Base-by-base conservation (phyloP, 2,113 vertebrate genomes). In the Theropithecus gelada region DNA sequence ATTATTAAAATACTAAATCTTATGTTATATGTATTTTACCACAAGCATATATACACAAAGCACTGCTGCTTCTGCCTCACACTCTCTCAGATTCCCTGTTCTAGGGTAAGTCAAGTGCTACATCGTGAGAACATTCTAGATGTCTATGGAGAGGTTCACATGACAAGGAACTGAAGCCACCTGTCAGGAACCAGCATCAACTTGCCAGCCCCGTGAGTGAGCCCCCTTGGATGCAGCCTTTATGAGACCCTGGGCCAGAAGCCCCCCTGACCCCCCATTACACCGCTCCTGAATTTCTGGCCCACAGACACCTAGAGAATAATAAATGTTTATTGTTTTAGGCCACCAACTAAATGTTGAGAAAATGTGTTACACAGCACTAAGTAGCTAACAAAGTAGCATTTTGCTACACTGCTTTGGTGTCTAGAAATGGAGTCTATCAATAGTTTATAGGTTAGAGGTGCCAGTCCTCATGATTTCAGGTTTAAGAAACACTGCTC, bases 401-500 rank as follows among this genome's bases (percentile, higher is more conserved):
- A 95, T 83, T 88, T 94, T 80, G 25, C 48, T 59, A n/a, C 35
- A 59, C 8, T 48, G 27, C 64, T 86, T 20, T 64, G 25, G 43
- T 64, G 61, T 96, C 82, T 88, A 87, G 61, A 96, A 96, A 64
- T 88, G 16, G 57, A 35, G 52, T 84, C 72, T 82, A 73, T 1
- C 59, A 40, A 57, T 4, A 86, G 40, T 52, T 79, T 32, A 76
- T 7, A 80, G 55, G 55, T 64, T 80, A 2, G 20, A 80, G 32
- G 50, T 9, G 2, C 18, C 48, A 68, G n/a, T 50, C 48, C 18
- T 93, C 16, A n/a, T 25, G 30, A 70, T 94, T 92, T 52, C 75
- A 59, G 79, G 38, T 94, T 73, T 81, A 55, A 89, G 57, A 95
- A 95, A 86, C n/a, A 92, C 32, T 90, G 48, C 84, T 93, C 45